Evolutionary conservation across 2,888 invertebrate genomes (phyloP).

Genomic region (Eurytoma californica): DNA sequence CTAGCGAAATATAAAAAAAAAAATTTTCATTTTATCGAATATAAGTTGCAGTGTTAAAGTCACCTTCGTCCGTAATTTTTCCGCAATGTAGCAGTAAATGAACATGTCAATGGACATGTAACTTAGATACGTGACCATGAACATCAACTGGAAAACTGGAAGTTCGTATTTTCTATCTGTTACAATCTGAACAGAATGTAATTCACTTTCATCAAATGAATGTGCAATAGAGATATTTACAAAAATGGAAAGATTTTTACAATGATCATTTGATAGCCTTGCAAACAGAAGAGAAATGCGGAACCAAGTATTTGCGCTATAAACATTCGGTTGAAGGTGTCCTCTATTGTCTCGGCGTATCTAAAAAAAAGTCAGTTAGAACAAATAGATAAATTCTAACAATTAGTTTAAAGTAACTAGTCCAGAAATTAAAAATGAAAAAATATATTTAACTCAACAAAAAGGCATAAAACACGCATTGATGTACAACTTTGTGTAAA

Average conservation of each 20-base stretch:
- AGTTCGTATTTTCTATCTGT: constrained; percentile 12
- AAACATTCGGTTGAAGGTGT: constrained; percentile 63
- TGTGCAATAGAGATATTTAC: neutral
- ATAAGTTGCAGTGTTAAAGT: neutral
- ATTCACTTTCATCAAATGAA: no score
- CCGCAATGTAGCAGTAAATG: constrained; percentile 51
- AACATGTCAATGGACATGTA: constrained; percentile 50
- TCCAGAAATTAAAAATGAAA: neutral
- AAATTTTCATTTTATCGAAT: neutral
- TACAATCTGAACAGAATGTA: constrained; percentile 8
- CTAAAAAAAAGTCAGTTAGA: constrained; percentile 50
- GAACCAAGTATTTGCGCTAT: constrained; percentile 63
- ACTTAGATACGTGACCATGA: constrained; percentile 29
- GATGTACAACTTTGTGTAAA: no score
- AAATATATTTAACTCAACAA: neutral
- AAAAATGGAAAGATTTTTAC: constrained; percentile 24
- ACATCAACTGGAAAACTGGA: constrained; percentile 37
- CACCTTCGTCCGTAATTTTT: constrained; percentile 43
- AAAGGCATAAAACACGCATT: neutral
- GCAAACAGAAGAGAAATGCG: constrained; percentile 63
- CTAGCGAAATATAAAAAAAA: constrained; percentile 35
- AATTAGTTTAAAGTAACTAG: neutral
- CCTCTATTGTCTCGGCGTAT: constrained; percentile 61
- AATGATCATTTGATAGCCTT: constrained; percentile 62
- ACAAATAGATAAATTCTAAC: neutral